Evolutionary conservation across 2,888 invertebrate species (phyloP), one percentile per base, ranked within the genome.

Genomic region (Phengaris alcon): DNA sequence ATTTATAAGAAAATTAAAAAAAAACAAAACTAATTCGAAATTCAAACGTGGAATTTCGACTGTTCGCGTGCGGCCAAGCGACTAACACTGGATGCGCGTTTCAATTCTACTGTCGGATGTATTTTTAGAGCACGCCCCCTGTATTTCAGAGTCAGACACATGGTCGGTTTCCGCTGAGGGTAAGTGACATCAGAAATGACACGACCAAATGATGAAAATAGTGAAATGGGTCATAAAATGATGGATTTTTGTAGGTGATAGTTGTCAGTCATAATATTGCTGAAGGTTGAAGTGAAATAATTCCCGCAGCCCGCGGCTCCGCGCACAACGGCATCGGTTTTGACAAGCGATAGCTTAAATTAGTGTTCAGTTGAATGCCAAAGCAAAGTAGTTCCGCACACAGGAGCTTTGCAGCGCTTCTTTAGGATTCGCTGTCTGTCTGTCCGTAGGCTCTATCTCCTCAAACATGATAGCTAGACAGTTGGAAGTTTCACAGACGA

Each of bases 51-150:
- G 35, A 64, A 64, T 64, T 64, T 64, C 64, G 64, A 64, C 64
- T 35, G 64, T 64, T 64, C 64, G 78, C 83, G 77, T 82, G 81
- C 84, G 82, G 84, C 78, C 81, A 85, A 87, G 87, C 87, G 87
- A 88, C 88, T 89, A 89, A 88, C 82, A 85, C 85, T 82, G 82
- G 80, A 82, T 82, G 83, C 84, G 84, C 86, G 85, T 85, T 84
- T 78, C 79, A 78, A 85, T 86, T 77, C 85, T 85, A 84, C 85
- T 82, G 83, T 82, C 80, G 82, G 82, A 82, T 81, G 77, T 93
- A 93, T 92, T 90, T 92, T 91, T 93, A 92, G 92, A 91, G 86
- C 85, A 90, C 93, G 93, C 93, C 93, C 93, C 91, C 91, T 90
- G 87, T 84, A 85, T 81, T 75, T 55, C 59, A 80, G 82, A 84